phyloP scores from a whole-genome alignment of 1,140 invertebrate genomes.

The Mya arenaria region DNA sequence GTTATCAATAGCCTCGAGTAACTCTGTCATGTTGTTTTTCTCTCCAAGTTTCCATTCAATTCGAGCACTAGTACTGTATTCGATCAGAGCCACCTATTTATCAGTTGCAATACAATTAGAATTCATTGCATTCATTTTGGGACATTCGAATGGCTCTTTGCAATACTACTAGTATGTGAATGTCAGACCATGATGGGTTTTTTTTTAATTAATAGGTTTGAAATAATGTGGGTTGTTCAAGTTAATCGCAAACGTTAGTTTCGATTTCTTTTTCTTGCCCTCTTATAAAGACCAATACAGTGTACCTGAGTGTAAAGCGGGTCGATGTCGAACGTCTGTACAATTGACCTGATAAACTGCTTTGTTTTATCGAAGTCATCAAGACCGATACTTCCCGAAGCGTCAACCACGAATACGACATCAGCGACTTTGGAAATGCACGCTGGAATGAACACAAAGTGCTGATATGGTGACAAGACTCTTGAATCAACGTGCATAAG shows the following conservation, averaged over 20 bases:
- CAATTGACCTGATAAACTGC: conserved; percentile 60
- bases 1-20: conserved; percentile 54
- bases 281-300: no score
- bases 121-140: no score
- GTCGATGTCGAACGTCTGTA: conserved; percentile 53
- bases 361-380: conserved; percentile 60
- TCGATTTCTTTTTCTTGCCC: no score
- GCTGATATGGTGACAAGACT: no score
- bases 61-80: conserved; percentile 36
- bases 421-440: conserved; percentile 61
- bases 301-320: conserved; percentile 12
- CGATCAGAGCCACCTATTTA: conserved; percentile 39
- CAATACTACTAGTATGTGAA: no score
- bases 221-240: no score
- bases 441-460: conserved; percentile 2
- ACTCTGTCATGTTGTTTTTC: conserved; percentile 34
- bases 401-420: conserved; percentile 65
- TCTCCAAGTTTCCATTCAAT: conserved; percentile 65
- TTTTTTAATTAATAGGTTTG: no score
- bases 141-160: no score
- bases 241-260: no score
- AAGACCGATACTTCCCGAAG: conserved; percentile 63
- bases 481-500: no score
- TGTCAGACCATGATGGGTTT: no score
- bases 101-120: no score